Base-by-base conservation (phyloP, 2,888 invertebrate genomes). In the Cheilosia grossa region DNA sequence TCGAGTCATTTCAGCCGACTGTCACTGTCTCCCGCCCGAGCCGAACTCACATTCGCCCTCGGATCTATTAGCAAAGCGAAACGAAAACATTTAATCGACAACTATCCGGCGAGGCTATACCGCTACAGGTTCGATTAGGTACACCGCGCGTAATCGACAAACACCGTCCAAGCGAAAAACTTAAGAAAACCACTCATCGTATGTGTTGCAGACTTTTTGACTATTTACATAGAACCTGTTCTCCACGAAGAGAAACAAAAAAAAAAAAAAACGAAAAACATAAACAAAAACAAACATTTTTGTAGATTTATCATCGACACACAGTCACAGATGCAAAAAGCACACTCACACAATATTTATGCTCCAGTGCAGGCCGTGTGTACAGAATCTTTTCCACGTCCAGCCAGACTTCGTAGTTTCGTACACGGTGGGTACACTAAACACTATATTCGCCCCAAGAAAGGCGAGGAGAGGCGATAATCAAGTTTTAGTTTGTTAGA, bases 141-240 rank as follows among this genome's bases (percentile, higher is more conserved):
- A 47, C 17, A 47, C 51, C 21, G 13, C 13, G 15, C 4, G 15
- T 1, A 24, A 51, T 24, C 51, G 51, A 13, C 51, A 40, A 33
- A 56, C 37, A 56, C 19, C 21, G 33, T 33, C 17, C 37, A 24
- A 69, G 42, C 19, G 9, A 27, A 58, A 37, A 40, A 30, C 27
- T 19, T 17, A 24, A 27, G 2, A 40, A 30, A 42, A 19, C 24
- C 61, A 75, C 27, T 61, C 47, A 56, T 75, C 53, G 56, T 63
- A 63, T 69, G 73, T 79, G 63, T 73, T 79, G 79, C 82, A 82
- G 82, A 80, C 75, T 81, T 81, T 75, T 75, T 47, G 75, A 70
- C 74, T 80, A 80, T 82, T 74, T 70, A 79, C 77, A 77, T 53
- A 75, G 74, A 83, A 83, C 83, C 80, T 83, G 83, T 83, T 83